Evolutionary conservation across 1,140 invertebrate genomes (phyloP), one percentile per base, ranked within the genome.

Genomic region (Megalonaias nervosa): DNA sequence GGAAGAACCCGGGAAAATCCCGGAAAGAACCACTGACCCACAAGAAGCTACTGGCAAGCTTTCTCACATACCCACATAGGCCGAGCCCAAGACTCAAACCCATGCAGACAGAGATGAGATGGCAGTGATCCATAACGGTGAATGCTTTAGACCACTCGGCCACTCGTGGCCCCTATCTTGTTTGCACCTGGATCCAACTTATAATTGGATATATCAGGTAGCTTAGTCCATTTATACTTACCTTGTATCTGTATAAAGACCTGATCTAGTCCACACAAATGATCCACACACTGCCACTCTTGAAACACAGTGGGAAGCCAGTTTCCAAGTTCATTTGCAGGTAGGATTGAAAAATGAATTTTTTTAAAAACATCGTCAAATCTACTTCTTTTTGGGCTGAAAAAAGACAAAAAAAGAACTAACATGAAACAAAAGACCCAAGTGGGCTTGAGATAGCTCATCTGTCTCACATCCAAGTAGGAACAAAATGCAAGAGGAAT

Each of bases 211-310:
- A 48, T 48, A 48, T 48, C 5, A 9, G 38, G 38, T 48, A 48
- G 4, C 38, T 48, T 48, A 9, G 38, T 48, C 38, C 38, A 48
- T 9, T 48, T 4, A 48, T 48, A 15, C 5, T 75, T 75, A 78
- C 75, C 64, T 56, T 64, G 17, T 38, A 74, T 67, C 48, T 77
- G 74, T 38, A 86, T 67, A 13, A 82, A 23, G 60, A 82, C 81
- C 71, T 86, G 85, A 72, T 84, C 77, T 15, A 77, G 67, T 26
- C 85, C 85, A 79, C 85, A 86, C 60, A 75, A 73, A 74, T 86
- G 85, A 70, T 86, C 85, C 21, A 82, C 78, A 82, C 85, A 86
- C 48, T 74, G 48, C 85, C 85, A 86, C 64, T 86, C 80, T 26
- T 80, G 76, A 14, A 85, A 67, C 31, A 81, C 31, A 57, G 71